A percentile compares a stretch with the other conserved stretches of the same genome.
Evolutionary conservation across 1,140 invertebrate genomes (phyloP).

Genomic region (Sitobion miscanthi): DNA sequence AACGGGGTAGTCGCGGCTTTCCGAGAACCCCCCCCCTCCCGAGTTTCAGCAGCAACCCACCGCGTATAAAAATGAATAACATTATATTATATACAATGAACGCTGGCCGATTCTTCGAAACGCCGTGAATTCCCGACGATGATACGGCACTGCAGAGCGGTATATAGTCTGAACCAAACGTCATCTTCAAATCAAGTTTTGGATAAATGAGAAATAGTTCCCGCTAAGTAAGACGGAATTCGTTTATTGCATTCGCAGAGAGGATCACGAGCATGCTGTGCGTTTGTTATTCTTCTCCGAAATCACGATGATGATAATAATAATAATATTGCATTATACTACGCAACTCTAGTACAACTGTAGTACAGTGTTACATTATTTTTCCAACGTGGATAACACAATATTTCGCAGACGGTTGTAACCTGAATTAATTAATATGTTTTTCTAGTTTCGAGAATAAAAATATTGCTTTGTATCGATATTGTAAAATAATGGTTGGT

Average conservation of each 20-base stretch:
- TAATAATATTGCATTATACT: neutral
- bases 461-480: too few species aligned
- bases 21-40: neutral
- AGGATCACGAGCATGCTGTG: neutral
- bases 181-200: neutral
- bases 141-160: neutral
- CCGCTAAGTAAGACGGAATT: neutral
- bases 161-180: neutral
- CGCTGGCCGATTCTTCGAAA: neutral
- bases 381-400: neutral
- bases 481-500: too few species aligned
- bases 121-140: neutral
- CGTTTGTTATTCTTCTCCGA: neutral
- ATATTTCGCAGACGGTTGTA: neutral
- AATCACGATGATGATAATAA: neutral
- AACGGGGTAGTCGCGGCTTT: neutral
- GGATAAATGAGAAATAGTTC: neutral
- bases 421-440: too few species aligned
- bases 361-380: too few species aligned
- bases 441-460: too few species aligned
- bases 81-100: neutral
- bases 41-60: neutral
- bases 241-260: neutral
- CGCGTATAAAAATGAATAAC: neutral
- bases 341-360: too few species aligned